Percentiles rank a stretch among this genome's conserved stretches.
Conservation (phyloP, 2,113 vertebrate species). For the Tychaedon coryphoeus region DNA sequence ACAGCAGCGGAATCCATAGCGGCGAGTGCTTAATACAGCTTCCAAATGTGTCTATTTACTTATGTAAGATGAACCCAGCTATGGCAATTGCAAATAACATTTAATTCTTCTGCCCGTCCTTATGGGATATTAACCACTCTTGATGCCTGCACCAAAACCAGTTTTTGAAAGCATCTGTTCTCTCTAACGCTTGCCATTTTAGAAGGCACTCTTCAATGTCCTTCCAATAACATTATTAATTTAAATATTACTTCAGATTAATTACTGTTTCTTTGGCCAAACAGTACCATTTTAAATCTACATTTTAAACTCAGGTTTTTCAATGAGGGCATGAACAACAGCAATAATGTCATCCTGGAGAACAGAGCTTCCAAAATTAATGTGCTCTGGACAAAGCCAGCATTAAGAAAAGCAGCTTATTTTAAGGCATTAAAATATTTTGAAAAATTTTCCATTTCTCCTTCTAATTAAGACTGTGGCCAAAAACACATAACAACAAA, state of each 20-base stretch:
- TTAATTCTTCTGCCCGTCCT: not conserved
- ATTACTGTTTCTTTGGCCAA: not conserved
- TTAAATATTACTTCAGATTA: not conserved
- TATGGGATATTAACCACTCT: not conserved
- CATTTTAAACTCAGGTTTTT: not conserved
- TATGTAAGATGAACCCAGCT: not conserved
- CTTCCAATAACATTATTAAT: not conserved
- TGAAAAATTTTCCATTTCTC: not conserved
- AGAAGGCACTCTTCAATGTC: not conserved
- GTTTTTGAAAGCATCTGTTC: not conserved
- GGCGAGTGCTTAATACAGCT: not conserved
- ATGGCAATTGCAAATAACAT: not conserved
- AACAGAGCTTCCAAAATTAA: not conserved
- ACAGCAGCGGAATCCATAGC: not conserved
- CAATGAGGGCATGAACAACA: not conserved
- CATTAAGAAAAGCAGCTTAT: slow-evolving; percentile 57
- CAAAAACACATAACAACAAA: slow-evolving; percentile 5
- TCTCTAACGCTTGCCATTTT: not conserved
- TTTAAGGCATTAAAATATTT: slow-evolving; percentile 38
- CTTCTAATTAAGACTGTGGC: not conserved
- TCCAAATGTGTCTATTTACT: not conserved
- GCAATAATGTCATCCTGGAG: not conserved
- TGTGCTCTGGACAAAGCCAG: not conserved
- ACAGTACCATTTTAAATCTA: not conserved
- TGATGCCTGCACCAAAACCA: not conserved